Conservation (phyloP, 2,113 vertebrate species). For the Candoia aspera region DNA sequence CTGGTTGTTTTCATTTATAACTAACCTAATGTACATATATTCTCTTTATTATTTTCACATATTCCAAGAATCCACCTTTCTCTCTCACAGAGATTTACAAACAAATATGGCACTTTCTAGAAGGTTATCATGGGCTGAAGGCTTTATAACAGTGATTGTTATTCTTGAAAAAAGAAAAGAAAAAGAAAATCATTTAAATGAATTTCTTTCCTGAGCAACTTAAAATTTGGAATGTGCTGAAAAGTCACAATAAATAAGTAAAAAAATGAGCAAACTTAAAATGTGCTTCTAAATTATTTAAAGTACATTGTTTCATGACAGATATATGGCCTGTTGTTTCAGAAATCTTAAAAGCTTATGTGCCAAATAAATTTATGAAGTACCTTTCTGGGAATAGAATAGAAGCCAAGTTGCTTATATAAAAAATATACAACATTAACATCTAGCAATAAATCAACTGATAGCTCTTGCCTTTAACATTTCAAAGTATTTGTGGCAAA, state of each 20-base stretch:
- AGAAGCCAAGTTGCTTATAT: constrained; percentile 61
- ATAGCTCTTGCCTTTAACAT: constrained; percentile 49
- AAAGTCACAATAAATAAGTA: constrained; percentile 85
- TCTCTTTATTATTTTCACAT: constrained; percentile 63
- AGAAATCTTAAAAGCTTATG: constrained; percentile 62
- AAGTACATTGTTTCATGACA: constrained; percentile 74
- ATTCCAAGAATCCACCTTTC: constrained; percentile 56
- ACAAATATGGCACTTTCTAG: constrained; percentile 67
- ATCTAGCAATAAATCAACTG: constrained; percentile 48
- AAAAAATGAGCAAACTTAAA: constrained; percentile 76
- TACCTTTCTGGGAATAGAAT: constrained; percentile 63
- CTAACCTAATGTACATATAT: constrained; percentile 71
- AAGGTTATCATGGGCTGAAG: constrained; percentile 64
- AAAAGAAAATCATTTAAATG: constrained; percentile 78
- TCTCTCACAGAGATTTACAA: constrained; percentile 63
- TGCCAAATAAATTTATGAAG: constrained; percentile 66
- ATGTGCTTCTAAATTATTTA: constrained; percentile 76
- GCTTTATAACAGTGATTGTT: constrained; percentile 61
- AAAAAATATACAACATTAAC: constrained; percentile 54
- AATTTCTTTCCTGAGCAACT: constrained; percentile 90
- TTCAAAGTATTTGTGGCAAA: constrained; percentile 53
- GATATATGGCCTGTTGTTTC: constrained; percentile 62
- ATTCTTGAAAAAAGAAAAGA: constrained; percentile 68
- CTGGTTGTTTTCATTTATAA: constrained; percentile 70
- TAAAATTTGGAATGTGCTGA: constrained; percentile 87